Base-by-base conservation (phyloP, 2,113 vertebrate genomes). In the Conger conger region DNA sequence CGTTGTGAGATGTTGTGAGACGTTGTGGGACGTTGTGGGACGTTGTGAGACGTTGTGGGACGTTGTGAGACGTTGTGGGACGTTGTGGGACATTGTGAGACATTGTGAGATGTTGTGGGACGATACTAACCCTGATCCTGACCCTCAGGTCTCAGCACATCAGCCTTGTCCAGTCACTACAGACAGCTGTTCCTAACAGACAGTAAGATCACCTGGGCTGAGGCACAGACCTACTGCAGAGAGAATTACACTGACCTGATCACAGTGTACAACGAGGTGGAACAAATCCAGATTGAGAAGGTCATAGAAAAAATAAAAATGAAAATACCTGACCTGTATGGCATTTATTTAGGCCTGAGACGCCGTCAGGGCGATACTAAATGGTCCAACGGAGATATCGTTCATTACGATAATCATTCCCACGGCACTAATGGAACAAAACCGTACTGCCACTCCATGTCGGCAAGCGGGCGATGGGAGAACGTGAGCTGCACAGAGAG, bases 251-350 rank as follows among this genome's bases (percentile, higher is more conserved):
- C 6, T n/a, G 83, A 83, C 53, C 1, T 85, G 5, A 37, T 88
- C n/a, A 93, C 90, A 73, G 1, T 91, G 36, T 90, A 89, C 37
- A 89, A 90, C 82, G 0, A 89, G 0, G 80, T 86, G 0, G 91
- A 93, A 0, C 18, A 6, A 0, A 0, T 0, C 0, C 60, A 86
- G n/a, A 0, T 78, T n/a, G n/a, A n/a, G n/a, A n/a, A n/a, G n/a
- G n/a, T n/a, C n/a, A n/a, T n/a, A n/a, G n/a, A n/a, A n/a, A n/a
- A n/a, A n/a, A n/a, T n/a, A n/a, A n/a, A n/a, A n/a, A n/a, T n/a
- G n/a, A n/a, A n/a, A n/a, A n/a, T n/a, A n/a, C n/a, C n/a, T n/a
- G n/a, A n/a, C n/a, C n/a, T n/a, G n/a, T n/a, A n/a, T n/a, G n/a
- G n/a, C n/a, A n/a, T n/a, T n/a, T n/a, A n/a, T n/a, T n/a, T 91